These are phyloP conservation scores for Acanthacorydalis orientalis DNA, from an alignment of 2,888 invertebrate genomes.

Conservation along the genomic window DNA sequence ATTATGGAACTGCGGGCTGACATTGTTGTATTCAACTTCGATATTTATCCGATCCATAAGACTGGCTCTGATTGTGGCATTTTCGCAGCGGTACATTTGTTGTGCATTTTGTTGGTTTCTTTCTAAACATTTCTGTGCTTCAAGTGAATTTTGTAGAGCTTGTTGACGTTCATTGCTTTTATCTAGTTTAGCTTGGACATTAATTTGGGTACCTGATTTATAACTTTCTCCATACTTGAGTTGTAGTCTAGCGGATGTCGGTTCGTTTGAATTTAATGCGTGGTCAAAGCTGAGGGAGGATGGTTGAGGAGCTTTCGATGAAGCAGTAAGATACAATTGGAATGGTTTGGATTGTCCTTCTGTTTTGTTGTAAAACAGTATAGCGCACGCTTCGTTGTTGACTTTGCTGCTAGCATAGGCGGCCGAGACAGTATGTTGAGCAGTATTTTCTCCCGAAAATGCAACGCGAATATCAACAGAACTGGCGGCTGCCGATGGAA, in stretches of 20 bases:
- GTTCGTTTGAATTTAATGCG: slow-evolving; percentile 34
- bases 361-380: slow-evolving; percentile 30
- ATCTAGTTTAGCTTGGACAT: slow-evolving; percentile 28
- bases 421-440: slow-evolving; percentile 36
- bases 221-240: slow-evolving; percentile 33
- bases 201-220: slow-evolving; percentile 21
- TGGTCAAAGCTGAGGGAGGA: slow-evolving; percentile 34
- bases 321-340: slow-evolving; percentile 31
- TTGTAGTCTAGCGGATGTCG: slow-evolving; percentile 29
- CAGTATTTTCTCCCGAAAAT: slow-evolving; percentile 32
- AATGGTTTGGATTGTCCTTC: slow-evolving; percentile 24
- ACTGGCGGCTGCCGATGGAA: slow-evolving; percentile 30
- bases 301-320: slow-evolving; percentile 29
- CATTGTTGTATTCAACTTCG: slow-evolving; percentile 31
- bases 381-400: slow-evolving; percentile 33
- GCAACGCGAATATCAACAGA: slow-evolving; percentile 35
- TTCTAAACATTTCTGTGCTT: slow-evolving; percentile 30
- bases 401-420: slow-evolving; percentile 37
- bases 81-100: slow-evolving; percentile 37
- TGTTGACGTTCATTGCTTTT: slow-evolving; percentile 33
- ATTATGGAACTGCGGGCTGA: slow-evolving; percentile 28
- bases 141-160: slow-evolving; percentile 27
- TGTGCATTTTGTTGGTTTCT: slow-evolving; percentile 36
- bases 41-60: slow-evolving; percentile 33
- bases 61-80: slow-evolving; percentile 34